These are phyloP conservation scores for Hydrolagus colliei DNA, from an alignment of 2,797 vertebrate species.

Conservation along the genomic window DNA sequence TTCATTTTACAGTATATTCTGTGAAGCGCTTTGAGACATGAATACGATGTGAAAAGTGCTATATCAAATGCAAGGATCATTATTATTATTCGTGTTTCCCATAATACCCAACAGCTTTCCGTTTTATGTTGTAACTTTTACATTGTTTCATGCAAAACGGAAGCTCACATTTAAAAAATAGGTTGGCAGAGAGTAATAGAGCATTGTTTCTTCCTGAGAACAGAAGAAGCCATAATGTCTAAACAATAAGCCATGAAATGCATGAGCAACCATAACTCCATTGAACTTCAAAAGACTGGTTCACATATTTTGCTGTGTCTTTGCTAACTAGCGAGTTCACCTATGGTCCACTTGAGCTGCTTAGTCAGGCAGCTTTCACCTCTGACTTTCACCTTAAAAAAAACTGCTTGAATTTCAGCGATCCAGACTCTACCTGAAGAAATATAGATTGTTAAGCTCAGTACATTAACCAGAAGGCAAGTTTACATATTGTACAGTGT, in stretches of 20 bases:
- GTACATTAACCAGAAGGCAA: not conserved
- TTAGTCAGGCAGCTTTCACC: not conserved
- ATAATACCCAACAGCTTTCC: not conserved
- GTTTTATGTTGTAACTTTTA: not conserved
- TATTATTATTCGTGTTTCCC: not conserved
- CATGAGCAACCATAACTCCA: not conserved
- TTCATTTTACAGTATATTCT: no score
- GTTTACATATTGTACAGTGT: not conserved
- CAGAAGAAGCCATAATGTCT: not conserved
- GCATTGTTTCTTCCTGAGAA: not conserved
- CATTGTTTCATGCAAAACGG: not conserved
- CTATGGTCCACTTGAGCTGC: no score
- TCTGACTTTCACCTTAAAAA: not conserved
- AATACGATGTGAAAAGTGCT: no score
- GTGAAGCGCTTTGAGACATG: no score
- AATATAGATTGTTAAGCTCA: not conserved
- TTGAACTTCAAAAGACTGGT: not conserved
- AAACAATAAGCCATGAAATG: not conserved
- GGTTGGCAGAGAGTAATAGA: not conserved
- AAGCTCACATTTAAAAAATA: not conserved
- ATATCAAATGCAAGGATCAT: no score
- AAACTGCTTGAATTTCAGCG: conserved; percentile 2
- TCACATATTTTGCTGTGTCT: not conserved
- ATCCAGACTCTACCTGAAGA: conserved; percentile 21
- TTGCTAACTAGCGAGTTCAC: not conserved